Evolutionary conservation across 2,888 invertebrate genomes (phyloP).

Genomic region (Melinopterus prodromus): DNA sequence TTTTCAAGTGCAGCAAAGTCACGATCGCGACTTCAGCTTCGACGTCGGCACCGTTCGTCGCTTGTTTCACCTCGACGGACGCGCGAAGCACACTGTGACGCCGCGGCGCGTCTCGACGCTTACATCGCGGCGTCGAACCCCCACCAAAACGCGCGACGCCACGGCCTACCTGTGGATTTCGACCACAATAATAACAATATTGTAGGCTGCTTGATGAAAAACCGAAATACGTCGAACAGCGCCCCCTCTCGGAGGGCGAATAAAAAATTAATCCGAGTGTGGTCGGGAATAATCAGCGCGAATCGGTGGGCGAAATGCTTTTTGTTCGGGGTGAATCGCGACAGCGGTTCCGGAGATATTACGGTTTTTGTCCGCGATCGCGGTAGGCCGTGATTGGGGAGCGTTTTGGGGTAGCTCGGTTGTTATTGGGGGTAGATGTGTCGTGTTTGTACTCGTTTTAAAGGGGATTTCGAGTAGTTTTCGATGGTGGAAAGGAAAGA

Average conservation of each 20-base stretch:
- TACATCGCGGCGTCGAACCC: background rate
- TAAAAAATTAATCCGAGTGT: background rate
- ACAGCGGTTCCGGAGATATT: background rate
- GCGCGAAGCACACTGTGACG: background rate
- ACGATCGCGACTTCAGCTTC: background rate
- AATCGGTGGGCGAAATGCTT: background rate
- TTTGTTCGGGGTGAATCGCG: background rate
- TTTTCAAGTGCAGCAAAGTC: background rate
- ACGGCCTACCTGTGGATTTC: background rate
- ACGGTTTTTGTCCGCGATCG: background rate
- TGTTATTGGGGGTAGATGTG: too few species aligned
- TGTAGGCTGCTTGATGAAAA: background rate
- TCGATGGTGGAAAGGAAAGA: too few species aligned
- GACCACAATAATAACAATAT: background rate
- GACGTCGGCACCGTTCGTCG: background rate
- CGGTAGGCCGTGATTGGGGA: background rate
- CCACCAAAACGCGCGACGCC: background rate
- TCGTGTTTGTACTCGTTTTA: too few species aligned
- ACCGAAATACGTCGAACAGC: background rate
- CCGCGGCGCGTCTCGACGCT: background rate
- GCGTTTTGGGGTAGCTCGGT: too few species aligned
- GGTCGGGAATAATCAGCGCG: background rate
- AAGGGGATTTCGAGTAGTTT: too few species aligned
- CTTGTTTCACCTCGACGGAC: background rate
- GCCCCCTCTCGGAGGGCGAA: background rate